Evolutionary conservation across 1,140 invertebrate genomes (phyloP).

Genomic region (Macrosteles quadrilineatus): DNA sequence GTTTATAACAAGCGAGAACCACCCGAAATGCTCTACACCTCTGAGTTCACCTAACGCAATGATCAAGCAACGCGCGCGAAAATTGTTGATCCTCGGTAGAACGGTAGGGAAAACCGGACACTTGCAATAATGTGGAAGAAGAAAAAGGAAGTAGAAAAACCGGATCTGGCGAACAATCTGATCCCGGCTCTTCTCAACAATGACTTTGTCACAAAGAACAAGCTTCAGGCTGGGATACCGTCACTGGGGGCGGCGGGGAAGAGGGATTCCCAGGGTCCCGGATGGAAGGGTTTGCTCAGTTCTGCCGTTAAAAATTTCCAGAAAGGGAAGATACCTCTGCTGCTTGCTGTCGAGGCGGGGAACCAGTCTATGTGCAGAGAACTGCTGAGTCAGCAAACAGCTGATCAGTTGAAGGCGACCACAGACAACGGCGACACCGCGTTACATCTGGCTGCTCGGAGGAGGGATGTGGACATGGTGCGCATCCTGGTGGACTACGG

Average conservation of each 20-base stretch:
- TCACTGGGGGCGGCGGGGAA: slow-evolving; percentile 9
- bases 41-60: too few species aligned
- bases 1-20: too few species aligned
- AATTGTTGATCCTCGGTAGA: neutral
- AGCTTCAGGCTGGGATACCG: slow-evolving; percentile 52
- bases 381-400: slow-evolving; percentile 78
- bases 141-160: neutral
- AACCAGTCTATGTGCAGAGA: slow-evolving; percentile 92
- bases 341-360: slow-evolving; percentile 89
- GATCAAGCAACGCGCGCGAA: too few species aligned
- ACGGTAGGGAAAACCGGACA: neutral
- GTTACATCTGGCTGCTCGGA: slow-evolving; percentile 85
- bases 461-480: slow-evolving; percentile 89
- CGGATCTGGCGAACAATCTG: neutral
- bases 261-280: slow-evolving; percentile 4
- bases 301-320: slow-evolving; percentile 52
- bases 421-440: slow-evolving; percentile 83
- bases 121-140: slow-evolving; percentile 1
- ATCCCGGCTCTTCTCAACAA: slow-evolving; percentile 18
- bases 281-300: slow-evolving; percentile 30
- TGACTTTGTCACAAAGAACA: slow-evolving; percentile 58
- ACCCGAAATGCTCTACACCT: too few species aligned
- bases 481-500: slow-evolving; percentile 89
- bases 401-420: slow-evolving; percentile 74
- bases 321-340: slow-evolving; percentile 91